Percentiles rank a stretch among this genome's conserved stretches.
phyloP scores from a whole-genome alignment of 2,113 vertebrate genomes.

The Trochalopteron elliotii region DNA sequence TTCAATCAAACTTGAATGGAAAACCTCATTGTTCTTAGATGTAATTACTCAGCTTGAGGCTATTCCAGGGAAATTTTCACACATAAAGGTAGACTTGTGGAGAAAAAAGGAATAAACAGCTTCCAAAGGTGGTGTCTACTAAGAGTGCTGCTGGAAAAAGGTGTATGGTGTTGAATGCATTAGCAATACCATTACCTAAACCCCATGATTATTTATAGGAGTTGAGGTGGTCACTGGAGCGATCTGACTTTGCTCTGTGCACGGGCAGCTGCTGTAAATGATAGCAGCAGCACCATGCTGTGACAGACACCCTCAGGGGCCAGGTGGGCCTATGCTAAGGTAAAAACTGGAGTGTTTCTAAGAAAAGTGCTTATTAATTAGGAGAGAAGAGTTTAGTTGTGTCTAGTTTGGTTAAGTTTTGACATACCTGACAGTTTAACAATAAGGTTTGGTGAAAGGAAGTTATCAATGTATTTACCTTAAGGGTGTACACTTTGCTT shows the following conservation, averaged over 20 bases:
- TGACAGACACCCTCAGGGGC: background rate
- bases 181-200: background rate
- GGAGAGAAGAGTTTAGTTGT: background rate
- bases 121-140: background rate
- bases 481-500: background rate
- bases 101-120: background rate
- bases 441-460: background rate
- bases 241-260: background rate
- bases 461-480: background rate
- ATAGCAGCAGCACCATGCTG: background rate
- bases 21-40: background rate
- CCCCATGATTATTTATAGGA: background rate
- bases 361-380: background rate
- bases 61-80: background rate
- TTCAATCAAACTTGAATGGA: background rate
- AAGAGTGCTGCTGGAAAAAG: background rate
- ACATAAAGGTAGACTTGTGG: background rate
- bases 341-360: background rate
- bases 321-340: background rate
- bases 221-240: background rate
- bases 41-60: background rate
- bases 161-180: background rate
- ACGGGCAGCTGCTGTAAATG: background rate
- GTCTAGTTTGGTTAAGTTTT: background rate
- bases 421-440: background rate